Evolutionary conservation across 1,140 invertebrate species (phyloP).

Genomic region (Lasioglossum albipes): DNA sequence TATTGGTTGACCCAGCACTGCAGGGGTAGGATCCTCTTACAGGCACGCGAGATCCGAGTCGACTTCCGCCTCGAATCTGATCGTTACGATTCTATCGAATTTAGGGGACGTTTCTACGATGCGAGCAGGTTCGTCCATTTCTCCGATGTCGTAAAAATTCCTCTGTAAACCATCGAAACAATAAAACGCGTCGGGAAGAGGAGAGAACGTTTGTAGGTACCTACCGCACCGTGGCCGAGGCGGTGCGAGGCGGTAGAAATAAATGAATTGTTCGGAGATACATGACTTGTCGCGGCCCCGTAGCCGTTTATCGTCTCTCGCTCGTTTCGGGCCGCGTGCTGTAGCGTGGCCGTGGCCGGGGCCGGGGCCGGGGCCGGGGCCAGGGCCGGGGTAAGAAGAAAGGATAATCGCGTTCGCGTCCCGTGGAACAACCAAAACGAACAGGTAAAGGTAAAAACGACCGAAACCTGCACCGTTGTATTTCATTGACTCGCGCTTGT

Average conservation of each 20-base stretch:
- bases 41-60: no score
- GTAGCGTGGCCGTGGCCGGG: no score
- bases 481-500: slow-evolving; percentile 17
- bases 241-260: background rate
- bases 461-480: slow-evolving; percentile 18
- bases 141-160: no score
- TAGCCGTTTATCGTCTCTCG: background rate
- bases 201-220: background rate
- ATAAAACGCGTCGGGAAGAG: no score
- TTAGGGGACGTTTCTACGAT: no score
- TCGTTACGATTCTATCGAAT: no score
- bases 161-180: no score
- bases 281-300: background rate
- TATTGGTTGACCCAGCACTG: no score
- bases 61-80: no score
- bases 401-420: background rate
- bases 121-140: no score
- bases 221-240: background rate
- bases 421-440: background rate
- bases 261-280: slow-evolving; percentile 25
- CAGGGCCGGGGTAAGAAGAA: slow-evolving; percentile 9
- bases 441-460: slow-evolving; percentile 47
- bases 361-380: no score
- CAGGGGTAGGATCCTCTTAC: no score
- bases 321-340: background rate